Percentiles rank a stretch among this genome's conserved stretches.
Evolutionary conservation across 2,888 invertebrate species (phyloP).

Genomic region (Fragum whitleyi): DNA sequence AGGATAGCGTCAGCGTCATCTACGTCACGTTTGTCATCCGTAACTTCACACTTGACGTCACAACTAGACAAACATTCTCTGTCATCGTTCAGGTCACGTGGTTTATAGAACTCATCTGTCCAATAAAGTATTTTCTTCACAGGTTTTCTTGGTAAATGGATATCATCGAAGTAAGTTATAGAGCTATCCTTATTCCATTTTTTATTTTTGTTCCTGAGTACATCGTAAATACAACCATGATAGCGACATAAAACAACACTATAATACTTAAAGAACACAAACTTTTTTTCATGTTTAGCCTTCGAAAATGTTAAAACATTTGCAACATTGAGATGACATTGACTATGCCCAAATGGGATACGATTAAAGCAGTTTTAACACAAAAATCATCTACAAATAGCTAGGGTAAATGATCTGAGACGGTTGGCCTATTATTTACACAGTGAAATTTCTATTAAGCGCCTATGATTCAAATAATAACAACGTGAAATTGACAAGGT

Average conservation of each 20-base stretch:
- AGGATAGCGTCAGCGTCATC: conserved; percentile 70
- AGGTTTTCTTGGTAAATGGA: conserved; percentile 34
- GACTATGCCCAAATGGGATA: too few relatives aligned
- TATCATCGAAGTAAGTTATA: conserved; percentile 24
- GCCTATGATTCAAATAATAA: too few relatives aligned
- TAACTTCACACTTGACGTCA: conserved; percentile 47
- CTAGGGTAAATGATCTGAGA: too few relatives aligned
- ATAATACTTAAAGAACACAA: neutral
- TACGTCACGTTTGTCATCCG: conserved; percentile 64
- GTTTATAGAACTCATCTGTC: conserved; percentile 33
- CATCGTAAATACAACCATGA: neutral
- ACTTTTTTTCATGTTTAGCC: neutral
- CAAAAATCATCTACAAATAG: too few relatives aligned
- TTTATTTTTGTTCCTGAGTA: neutral
- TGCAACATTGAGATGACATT: too few relatives aligned
- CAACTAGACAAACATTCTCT: conserved; percentile 41
- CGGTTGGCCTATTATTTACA: too few relatives aligned
- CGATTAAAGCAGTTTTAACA: too few relatives aligned
- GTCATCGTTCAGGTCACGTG: conserved; percentile 5
- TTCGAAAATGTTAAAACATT: neutral
- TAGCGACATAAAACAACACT: neutral
- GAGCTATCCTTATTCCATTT: neutral
- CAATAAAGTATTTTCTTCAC: conserved; percentile 54
- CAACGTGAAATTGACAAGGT: too few relatives aligned
- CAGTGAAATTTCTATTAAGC: too few relatives aligned